Evolutionary conservation across 2,888 invertebrate species (phyloP).

Genomic region (Eretmocerus hayati): DNA sequence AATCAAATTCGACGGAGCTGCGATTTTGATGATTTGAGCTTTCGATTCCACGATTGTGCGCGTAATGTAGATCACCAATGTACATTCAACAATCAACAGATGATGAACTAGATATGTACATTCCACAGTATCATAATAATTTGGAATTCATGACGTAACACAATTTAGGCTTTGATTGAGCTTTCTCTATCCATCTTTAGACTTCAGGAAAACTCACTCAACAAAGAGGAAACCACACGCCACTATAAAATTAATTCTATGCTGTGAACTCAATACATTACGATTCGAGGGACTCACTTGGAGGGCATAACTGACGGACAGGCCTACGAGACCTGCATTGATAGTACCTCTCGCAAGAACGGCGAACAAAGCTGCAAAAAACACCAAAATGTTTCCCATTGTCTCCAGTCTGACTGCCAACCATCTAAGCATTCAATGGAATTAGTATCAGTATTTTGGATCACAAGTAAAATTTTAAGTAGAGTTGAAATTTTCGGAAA

Average conservation of each 20-base stretch:
- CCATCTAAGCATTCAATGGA: constrained; percentile 59
- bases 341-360: constrained; percentile 68
- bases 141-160: neutral
- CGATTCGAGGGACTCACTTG: constrained; percentile 53
- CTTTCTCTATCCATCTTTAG: too few species aligned
- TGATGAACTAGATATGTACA: too few species aligned
- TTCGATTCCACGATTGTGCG: too few species aligned
- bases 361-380: constrained; percentile 90
- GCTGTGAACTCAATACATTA: neutral
- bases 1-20: too few species aligned
- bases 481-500: too few species aligned
- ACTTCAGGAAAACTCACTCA: too few species aligned
- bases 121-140: neutral
- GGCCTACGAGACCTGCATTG: constrained; percentile 74
- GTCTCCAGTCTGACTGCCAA: constrained; percentile 90
- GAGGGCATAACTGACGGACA: constrained; percentile 81
- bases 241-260: neutral
- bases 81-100: too few species aligned
- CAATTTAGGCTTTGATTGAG: too few species aligned
- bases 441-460: neutral
- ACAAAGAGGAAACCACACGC: too few species aligned
- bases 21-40: too few species aligned
- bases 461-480: neutral
- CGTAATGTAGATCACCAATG: too few species aligned
- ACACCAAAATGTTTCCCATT: constrained; percentile 91